Evolutionary conservation across 2,797 vertebrate genomes (phyloP), one percentile per base, ranked within the genome.

Genomic region (Leuciscus waleckii): DNA sequence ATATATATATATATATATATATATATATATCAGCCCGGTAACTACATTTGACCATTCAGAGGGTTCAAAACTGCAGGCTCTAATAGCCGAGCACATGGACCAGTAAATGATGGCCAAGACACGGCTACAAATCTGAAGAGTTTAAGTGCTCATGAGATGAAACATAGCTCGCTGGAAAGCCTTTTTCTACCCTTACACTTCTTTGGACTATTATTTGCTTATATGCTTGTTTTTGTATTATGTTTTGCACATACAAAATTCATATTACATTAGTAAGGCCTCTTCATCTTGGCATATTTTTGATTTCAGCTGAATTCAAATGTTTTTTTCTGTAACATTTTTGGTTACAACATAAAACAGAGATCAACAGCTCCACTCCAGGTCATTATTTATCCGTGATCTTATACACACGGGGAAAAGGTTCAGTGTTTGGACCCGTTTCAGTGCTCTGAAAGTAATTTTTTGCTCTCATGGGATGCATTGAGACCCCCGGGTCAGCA

Each of bases 401-500:
- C 69, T 65, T 68, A 29, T 37, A 17, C 73, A 73, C 81, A 71
- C 37, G 23, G 67, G 54, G 56, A 39, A 83, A 73, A 19, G 21
- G 35, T 39, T 83, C 70, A 54, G 54, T 7, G 7, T 37, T 83
- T 71, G 37, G 83, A 85, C 80, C n/a, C 1, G 58, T 68, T 58
- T 78, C 69, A 71, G 67, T 49, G 70, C 79, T 69, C 49, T 86
- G 41, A 74, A 49, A 26, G 32, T 46, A 4, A 71, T 79, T 85
- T 63, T 79, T 43, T 26, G 41, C 69, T 77, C 77, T 73, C n/a
- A 17, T 79, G 79, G 54, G 68, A 26, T 82, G 61, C 13, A 68
- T 39, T 5, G 32, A 81, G 88, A 82, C 35, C 63, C 73, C 58
- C 51, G 14, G 89, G 76, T 87, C 82, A 83, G 71, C 85, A 88